Evolutionary conservation across 2,797 vertebrate genomes (phyloP).

Genomic region (Pseudomugil gertrudae): DNA sequence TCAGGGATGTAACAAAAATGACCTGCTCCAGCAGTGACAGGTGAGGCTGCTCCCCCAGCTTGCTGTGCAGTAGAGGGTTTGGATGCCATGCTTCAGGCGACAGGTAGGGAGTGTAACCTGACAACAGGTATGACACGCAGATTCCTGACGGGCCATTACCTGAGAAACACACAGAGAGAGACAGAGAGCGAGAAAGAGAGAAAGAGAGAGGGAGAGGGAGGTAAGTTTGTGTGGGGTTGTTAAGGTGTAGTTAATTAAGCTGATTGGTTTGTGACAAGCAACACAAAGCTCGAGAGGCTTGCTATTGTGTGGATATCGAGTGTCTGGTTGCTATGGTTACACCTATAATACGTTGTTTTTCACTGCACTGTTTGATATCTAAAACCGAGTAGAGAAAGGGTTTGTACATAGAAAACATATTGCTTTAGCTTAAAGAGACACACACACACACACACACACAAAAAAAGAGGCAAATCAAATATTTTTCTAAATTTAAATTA

Average conservation of each 20-base stretch:
- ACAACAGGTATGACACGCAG: constrained; percentile 85
- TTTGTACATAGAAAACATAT: neutral
- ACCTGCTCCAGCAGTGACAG: constrained; percentile 84
- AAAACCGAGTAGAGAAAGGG: fast-evolving
- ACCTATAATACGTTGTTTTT: neutral
- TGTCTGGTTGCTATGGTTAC: neutral
- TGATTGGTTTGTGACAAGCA: neutral
- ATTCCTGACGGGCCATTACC: constrained; percentile 87
- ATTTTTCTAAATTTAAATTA: too few relatives aligned
- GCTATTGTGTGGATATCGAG: neutral
- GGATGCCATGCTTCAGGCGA: constrained; percentile 76
- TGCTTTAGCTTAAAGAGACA: too few relatives aligned
- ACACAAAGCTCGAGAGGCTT: neutral
- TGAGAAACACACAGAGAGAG: constrained; percentile 32
- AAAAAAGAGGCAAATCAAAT: neutral
- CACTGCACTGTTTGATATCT: neutral
- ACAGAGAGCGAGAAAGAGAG: neutral
- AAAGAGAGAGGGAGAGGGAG: too few relatives aligned
- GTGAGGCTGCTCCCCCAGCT: constrained; percentile 76
- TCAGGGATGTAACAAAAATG: neutral
- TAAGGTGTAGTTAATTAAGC: neutral
- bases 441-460: too few relatives aligned
- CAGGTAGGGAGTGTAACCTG: constrained; percentile 84
- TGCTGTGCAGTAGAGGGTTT: constrained; percentile 81
- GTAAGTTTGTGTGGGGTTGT: neutral